phyloP scores from a whole-genome alignment of 2,888 invertebrate species.

The Hoplodrina ambigua region DNA sequence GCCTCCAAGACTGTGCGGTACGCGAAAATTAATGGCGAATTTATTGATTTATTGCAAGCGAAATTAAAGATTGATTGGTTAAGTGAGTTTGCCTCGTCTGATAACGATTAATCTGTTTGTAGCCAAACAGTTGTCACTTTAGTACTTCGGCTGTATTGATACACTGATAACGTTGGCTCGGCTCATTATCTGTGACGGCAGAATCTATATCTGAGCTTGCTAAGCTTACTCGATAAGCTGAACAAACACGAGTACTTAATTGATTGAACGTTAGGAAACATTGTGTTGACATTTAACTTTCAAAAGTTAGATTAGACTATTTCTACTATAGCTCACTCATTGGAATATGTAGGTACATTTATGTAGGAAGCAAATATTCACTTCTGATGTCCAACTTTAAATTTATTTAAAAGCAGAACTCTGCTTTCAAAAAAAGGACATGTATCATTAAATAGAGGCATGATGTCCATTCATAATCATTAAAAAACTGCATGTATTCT shows the following conservation, averaged over 20 bases:
- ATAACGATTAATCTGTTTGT: slow-evolving; percentile 61
- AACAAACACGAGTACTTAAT: slow-evolving; percentile 5
- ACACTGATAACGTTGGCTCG: slow-evolving; percentile 20
- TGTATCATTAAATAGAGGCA: not conserved
- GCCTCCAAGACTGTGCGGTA: slow-evolving; percentile 82
- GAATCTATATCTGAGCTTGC: not conserved
- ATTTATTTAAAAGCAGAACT: not conserved
- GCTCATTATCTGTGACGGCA: slow-evolving; percentile 22
- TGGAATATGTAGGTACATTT: no score
- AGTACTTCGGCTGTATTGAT: slow-evolving; percentile 22
- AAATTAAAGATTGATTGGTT: slow-evolving; percentile 86
- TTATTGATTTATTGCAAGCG: slow-evolving; percentile 88
- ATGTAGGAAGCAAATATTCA: no score
- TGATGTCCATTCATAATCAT: not conserved
- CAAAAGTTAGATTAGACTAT: no score
- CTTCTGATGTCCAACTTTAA: not conserved
- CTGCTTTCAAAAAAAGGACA: no score
- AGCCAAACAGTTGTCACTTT: slow-evolving; percentile 54
- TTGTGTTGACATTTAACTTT: not conserved
- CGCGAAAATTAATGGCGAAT: slow-evolving; percentile 87
- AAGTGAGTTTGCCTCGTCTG: slow-evolving; percentile 67
- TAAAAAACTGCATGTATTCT: no score
- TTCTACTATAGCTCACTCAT: no score
- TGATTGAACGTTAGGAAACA: slow-evolving; percentile 10
- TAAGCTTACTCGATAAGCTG: slow-evolving; percentile 8